These are phyloP conservation scores for Remorina albescens DNA, from an alignment of 2,797 vertebrate genomes.

Conservation along the genomic window DNA sequence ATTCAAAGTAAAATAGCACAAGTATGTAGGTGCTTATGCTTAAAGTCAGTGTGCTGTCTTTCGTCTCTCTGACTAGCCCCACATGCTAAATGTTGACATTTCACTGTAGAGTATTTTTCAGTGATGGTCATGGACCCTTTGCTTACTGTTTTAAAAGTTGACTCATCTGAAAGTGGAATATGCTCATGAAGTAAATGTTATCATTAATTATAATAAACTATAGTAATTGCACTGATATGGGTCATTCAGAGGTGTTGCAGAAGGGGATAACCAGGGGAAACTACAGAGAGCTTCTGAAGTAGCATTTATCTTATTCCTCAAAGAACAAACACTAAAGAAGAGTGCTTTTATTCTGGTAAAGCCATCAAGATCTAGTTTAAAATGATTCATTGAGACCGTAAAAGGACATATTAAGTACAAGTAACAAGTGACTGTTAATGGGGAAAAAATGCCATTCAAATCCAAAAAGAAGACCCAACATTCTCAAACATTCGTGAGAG, in stretches of 20 bases:
- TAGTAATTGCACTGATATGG: too few relatives aligned
- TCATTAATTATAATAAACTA: not conserved
- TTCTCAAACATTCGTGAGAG: not conserved
- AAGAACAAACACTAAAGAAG: not conserved
- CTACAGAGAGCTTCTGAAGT: not conserved
- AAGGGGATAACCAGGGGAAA: not conserved
- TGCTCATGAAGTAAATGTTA: not conserved
- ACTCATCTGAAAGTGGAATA: constrained; percentile 10
- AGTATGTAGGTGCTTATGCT: not conserved
- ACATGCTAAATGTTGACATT: not conserved
- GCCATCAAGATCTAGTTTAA: not conserved
- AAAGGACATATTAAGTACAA: not conserved
- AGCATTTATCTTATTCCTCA: not conserved
- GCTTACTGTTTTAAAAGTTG: constrained; percentile 17
- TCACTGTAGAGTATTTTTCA: not conserved
- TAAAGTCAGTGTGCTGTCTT: not conserved
- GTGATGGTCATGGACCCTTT: not conserved
- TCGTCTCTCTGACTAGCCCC: not conserved
- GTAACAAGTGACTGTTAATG: not conserved
- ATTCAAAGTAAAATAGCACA: constrained; percentile 7
- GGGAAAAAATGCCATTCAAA: not conserved
- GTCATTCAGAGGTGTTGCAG: not conserved
- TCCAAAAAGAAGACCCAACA: not conserved
- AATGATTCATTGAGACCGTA: not conserved
- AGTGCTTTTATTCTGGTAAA: not conserved